Conservation (phyloP, 2,888 invertebrate species). For the Oligia latruncula region DNA sequence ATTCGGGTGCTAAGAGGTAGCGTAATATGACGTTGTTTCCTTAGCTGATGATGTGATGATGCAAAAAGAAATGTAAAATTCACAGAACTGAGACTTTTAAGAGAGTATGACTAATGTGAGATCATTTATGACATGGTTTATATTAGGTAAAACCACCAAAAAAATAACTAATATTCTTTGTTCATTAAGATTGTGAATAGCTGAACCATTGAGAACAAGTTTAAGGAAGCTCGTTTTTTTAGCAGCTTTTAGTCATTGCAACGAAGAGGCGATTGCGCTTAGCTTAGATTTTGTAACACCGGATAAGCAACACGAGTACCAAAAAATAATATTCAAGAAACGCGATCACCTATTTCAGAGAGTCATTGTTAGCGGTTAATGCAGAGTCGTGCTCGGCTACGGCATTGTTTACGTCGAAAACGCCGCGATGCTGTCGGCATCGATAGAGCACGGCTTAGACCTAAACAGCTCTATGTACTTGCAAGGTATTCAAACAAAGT, state of each 20-base stretch:
- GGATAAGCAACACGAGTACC: background rate
- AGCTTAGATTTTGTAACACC: conserved; percentile 1
- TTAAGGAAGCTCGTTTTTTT: background rate
- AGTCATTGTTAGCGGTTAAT: background rate
- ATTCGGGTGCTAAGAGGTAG: background rate
- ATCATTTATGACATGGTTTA: background rate
- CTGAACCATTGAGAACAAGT: background rate
- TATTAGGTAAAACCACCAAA: no score
- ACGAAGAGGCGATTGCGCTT: background rate
- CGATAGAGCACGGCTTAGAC: background rate
- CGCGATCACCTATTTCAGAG: background rate
- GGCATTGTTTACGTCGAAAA: background rate
- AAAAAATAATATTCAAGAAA: background rate
- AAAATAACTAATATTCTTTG: background rate
- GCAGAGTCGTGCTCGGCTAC: background rate
- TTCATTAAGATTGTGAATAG: background rate
- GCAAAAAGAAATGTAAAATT: background rate
- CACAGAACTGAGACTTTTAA: background rate
- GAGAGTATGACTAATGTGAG: background rate
- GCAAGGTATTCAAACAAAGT: background rate
- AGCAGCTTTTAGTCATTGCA: background rate
- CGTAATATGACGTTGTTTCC: background rate
- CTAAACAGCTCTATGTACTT: background rate
- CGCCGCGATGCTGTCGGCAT: background rate
- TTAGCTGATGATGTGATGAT: background rate